phyloP scores from a whole-genome alignment of 1,140 invertebrate species.

The Diprion similis region DNA sequence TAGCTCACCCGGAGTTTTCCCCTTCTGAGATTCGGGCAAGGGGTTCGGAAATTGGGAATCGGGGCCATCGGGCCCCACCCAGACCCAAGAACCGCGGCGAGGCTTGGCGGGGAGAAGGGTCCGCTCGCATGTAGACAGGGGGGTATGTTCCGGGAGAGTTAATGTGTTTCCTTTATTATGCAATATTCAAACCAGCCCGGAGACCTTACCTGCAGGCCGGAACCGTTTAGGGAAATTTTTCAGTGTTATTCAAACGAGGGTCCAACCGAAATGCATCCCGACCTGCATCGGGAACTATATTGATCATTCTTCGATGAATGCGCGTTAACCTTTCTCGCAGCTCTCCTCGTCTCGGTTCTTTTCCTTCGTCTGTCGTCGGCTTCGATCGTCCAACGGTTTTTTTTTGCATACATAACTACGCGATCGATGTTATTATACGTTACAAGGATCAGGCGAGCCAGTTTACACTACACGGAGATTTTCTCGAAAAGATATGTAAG shows the following conservation, averaged over 20 bases:
- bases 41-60: background rate
- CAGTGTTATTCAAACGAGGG: slow-evolving; percentile 60
- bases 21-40: slow-evolving; percentile 9
- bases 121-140: background rate
- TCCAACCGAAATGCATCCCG: slow-evolving; percentile 46
- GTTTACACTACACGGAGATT: too few species aligned
- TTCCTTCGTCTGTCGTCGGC: background rate
- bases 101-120: background rate
- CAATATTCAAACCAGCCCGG: slow-evolving; percentile 43
- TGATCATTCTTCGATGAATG: slow-evolving; percentile 52
- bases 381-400: background rate
- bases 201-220: slow-evolving; percentile 43
- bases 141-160: slow-evolving; percentile 34
- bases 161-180: slow-evolving; percentile 58
- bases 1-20: slow-evolving; percentile 33
- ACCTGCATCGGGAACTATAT: slow-evolving; percentile 51
- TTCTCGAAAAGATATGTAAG: too few species aligned
- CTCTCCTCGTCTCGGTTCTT: background rate
- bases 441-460: too few species aligned
- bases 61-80: slow-evolving; percentile 8
- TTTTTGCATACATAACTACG: background rate
- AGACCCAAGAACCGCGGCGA: background rate
- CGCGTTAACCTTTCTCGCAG: slow-evolving; percentile 10
- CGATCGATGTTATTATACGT: too few species aligned
- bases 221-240: slow-evolving; percentile 61